These are phyloP conservation scores for Myripristis jacobus DNA, from an alignment of 2,797 vertebrate genomes.

Conservation along the genomic window DNA sequence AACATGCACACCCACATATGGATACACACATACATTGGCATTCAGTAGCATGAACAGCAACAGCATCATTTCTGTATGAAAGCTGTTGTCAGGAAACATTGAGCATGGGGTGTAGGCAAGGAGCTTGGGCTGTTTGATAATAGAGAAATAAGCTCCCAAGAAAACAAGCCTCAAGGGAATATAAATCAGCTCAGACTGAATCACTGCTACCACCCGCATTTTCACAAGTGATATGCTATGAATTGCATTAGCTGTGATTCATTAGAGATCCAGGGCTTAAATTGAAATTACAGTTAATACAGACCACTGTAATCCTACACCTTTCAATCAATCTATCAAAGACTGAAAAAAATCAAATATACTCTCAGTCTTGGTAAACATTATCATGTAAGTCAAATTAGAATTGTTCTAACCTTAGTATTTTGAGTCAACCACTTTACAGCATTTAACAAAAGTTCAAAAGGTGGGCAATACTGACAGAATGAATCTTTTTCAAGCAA, in stretches of 20 bases:
- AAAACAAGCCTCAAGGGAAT: conserved; percentile 8
- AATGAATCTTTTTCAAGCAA: neutral
- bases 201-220: conserved; percentile 21
- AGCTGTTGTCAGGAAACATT: conserved; percentile 16
- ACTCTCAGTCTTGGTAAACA: conserved; percentile 16
- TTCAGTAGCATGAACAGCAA: neutral
- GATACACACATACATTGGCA: conserved; percentile 15
- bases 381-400: conserved; percentile 1
- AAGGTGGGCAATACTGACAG: neutral
- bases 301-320: neutral
- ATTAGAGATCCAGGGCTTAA: neutral
- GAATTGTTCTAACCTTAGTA: too few species aligned
- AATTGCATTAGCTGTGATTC: conserved; percentile 9
- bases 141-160: conserved; percentile 25
- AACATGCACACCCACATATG: conserved; percentile 29
- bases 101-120: neutral
- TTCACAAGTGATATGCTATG: conserved; percentile 20
- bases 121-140: conserved; percentile 33
- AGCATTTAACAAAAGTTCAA: neutral
- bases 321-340: neutral
- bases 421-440: too few species aligned
- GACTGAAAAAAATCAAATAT: too few species aligned
- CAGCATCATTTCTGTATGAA: neutral
- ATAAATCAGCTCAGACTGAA: conserved; percentile 8
- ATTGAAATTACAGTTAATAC: conserved; percentile 2